phyloP scores from a whole-genome alignment of 37 sponge, comb jelly and placozoan genomes.

The Dysidea cf. avara region DNA sequence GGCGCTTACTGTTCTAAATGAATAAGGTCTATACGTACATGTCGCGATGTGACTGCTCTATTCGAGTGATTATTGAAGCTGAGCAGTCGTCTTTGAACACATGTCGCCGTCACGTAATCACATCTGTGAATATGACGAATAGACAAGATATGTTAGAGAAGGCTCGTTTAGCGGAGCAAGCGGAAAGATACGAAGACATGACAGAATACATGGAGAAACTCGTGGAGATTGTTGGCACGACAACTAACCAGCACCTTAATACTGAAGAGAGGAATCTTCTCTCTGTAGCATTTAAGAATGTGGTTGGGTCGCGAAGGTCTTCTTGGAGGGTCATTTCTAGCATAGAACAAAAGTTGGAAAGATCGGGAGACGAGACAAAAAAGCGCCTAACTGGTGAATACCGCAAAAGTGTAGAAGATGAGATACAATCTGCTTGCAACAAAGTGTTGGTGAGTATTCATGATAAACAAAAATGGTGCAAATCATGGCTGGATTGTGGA shows the following conservation, averaged over 20 bases:
- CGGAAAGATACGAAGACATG: slow-evolving; percentile 64
- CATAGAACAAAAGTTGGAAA: slow-evolving; percentile 68
- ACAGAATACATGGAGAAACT: slow-evolving; percentile 3
- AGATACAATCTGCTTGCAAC: slow-evolving; percentile 65
- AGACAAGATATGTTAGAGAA: slow-evolving; percentile 4
- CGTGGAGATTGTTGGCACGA: slow-evolving; percentile 18
- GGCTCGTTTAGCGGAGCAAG: slow-evolving; percentile 55
- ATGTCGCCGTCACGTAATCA: too few relatives aligned
- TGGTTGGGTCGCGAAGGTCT: slow-evolving; percentile 68
- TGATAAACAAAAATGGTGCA: too few relatives aligned
- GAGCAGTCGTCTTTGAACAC: too few relatives aligned
- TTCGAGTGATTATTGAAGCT: too few relatives aligned
- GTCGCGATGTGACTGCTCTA: too few relatives aligned
- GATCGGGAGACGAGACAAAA: slow-evolving; percentile 17
- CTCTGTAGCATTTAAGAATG: slow-evolving; percentile 93
- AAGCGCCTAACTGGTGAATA: slow-evolving; percentile 39
- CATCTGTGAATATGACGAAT: background rate
- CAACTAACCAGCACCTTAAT: too few relatives aligned
- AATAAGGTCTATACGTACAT: too few relatives aligned
- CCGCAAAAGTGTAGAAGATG: slow-evolving; percentile 68
- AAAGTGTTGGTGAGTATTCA: slow-evolving; percentile 65
- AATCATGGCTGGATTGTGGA: too few relatives aligned
- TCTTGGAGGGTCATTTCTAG: slow-evolving; percentile 78
- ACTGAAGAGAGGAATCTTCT: slow-evolving; percentile 86
- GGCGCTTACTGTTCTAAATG: too few relatives aligned